Evolutionary conservation across 2,113 vertebrate species (phyloP).

Genomic region (Engraulis encrasicolus): DNA sequence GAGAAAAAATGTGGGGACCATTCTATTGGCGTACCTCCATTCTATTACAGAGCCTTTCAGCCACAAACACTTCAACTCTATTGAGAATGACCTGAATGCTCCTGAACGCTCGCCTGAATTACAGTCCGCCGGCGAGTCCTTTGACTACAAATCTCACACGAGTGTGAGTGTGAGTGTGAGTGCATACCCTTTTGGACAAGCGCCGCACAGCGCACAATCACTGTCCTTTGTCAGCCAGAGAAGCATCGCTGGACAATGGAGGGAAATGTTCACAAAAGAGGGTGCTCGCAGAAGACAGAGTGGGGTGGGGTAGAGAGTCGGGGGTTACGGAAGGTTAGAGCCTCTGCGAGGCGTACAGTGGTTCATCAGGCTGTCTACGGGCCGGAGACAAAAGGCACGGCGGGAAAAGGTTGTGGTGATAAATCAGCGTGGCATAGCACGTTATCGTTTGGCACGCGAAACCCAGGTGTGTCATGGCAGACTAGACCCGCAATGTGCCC

Average conservation of each 20-base stretch:
- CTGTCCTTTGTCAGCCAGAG: neutral
- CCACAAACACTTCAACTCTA: neutral
- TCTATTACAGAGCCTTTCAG: neutral
- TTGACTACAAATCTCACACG: neutral
- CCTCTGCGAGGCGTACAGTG: neutral
- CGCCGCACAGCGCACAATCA: neutral
- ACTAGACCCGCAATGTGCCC: neutral
- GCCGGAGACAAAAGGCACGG: neutral
- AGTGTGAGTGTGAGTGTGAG: neutral
- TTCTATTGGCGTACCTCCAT: neutral
- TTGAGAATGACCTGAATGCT: neutral
- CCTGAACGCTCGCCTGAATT: neutral
- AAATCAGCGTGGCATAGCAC: constrained; percentile 10
- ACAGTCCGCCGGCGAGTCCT: neutral
- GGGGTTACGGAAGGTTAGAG: neutral
- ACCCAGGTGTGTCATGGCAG: neutral
- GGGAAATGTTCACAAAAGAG: constrained; percentile 27
- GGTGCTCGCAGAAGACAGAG: neutral
- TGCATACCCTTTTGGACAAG: neutral
- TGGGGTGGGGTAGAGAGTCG: neutral
- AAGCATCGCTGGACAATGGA: constrained; percentile 21
- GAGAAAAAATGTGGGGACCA: neutral
- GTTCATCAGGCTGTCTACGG: neutral
- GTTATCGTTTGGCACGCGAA: neutral
- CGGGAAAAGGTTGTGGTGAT: neutral